Percentiles rank a stretch among this genome's conserved stretches.
Conservation (phyloP, 1,140 invertebrate genomes). For the Drosophila sproati region DNA sequence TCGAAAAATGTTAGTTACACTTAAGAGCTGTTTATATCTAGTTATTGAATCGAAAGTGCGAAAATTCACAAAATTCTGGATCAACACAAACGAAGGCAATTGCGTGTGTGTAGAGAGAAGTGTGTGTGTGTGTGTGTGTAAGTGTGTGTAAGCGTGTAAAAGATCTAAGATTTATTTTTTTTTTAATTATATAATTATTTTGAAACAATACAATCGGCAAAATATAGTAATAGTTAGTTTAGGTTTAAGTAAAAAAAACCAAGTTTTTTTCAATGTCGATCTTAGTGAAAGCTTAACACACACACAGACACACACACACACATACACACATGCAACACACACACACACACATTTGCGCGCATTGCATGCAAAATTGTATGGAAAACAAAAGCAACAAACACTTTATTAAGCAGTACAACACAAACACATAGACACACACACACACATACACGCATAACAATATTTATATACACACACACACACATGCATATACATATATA, state of each 20-base stretch:
- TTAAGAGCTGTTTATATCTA: constrained; percentile 39
- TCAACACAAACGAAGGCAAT: constrained; percentile 33
- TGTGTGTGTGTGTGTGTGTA: background rate
- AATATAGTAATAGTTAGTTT: background rate
- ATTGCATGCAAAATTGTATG: background rate
- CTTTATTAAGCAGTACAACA: constrained; percentile 15
- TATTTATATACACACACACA: constrained; percentile 19
- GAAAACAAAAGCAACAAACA: constrained; percentile 9
- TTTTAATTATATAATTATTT: background rate
- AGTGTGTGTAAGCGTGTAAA: background rate
- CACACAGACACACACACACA: constrained; percentile 8
- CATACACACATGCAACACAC: background rate
- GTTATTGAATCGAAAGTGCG: constrained; percentile 42
- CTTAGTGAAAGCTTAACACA: background rate
- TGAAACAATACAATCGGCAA: background rate
- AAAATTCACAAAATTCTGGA: constrained; percentile 42
- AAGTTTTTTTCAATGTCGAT: background rate
- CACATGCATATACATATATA: constrained; percentile 10
- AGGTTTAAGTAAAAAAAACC: constrained; percentile 6
- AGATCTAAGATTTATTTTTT: background rate
- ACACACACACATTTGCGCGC: no score
- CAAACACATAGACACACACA: background rate
- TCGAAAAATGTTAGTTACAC: constrained; percentile 30
- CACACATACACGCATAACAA: constrained; percentile 9
- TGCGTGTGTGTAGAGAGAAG: background rate